Evolutionary conservation across 2,113 vertebrate genomes (phyloP), one percentile per base, ranked within the genome.

Genomic region (Rutilus rutilus): DNA sequence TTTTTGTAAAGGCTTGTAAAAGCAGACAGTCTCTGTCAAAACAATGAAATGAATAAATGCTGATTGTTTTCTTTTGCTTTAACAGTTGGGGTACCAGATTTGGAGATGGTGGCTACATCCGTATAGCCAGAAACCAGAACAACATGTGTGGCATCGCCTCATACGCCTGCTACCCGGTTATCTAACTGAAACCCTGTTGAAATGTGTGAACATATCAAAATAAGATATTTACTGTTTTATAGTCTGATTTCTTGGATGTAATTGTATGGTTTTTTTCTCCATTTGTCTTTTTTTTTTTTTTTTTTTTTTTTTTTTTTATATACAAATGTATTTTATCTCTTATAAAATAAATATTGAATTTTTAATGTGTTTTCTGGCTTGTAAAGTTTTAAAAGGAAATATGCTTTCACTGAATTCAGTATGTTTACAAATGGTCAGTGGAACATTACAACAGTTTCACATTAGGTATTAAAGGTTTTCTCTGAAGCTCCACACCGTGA

Each of bases 141-240:
- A 84, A 96, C 91, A 93, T 94, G 92, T 96, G 96, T 85, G 95
- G 94, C 78, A 95, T 96, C 54, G 93, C 94, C 27, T 27, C 4
- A 39, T 93, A 83, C 2, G 60, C 5, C 82, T 89, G 87, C 82
- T 96, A 93, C 86, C 95, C 95, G 19, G 15, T 90, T 65, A 92
- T 95, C 89, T 95, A 89, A 84, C 52, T 19, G 8, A 75, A 23
- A 65, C 57, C 1, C 8, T 62, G 36, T 25, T 65, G 4, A 47
- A 5, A 4, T 39, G 1, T 36, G 11, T n/a, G 12, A 62, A 25
- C 1, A 2, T 45, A 25, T 62, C 33, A 78, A 80, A n/a, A 27
- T 3, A 65, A 17, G 25, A 27, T 11, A 54, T 23, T 39, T 17
- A 25, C 4, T 47, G 6, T 47, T 45, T 50, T 83, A 73, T 15